phyloP scores from a whole-genome alignment of 2,113 vertebrate species.

The Eolophus roseicapilla region DNA sequence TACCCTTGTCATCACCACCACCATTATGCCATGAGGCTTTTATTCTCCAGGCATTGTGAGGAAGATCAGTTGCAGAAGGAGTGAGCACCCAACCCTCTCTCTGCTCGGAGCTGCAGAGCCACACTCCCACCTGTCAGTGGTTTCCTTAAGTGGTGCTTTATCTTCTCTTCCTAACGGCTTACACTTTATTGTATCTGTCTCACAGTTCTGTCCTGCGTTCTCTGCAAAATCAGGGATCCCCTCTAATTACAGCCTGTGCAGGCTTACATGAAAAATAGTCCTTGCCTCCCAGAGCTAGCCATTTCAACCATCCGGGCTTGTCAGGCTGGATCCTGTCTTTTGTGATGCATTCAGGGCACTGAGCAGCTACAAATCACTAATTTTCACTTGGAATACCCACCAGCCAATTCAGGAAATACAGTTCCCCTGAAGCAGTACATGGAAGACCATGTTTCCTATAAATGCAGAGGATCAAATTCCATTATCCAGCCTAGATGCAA shows the following conservation, averaged over 20 bases:
- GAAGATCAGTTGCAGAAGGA: conserved; percentile 3
- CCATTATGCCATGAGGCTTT: conserved; percentile 64
- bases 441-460: not conserved
- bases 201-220: not conserved
- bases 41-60: conserved; percentile 39
- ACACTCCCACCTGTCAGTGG: conserved; percentile 35
- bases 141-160: conserved; percentile 49
- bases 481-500: not conserved
- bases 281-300: not conserved
- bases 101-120: not conserved
- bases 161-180: conserved; percentile 32
- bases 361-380: not conserved
- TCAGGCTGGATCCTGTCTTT: not conserved
- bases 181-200: conserved; percentile 5
- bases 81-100: conserved; percentile 8
- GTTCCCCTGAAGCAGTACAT: not conserved
- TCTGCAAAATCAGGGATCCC: not conserved
- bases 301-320: not conserved
- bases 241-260: not conserved
- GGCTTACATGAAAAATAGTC: not conserved
- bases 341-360: not conserved
- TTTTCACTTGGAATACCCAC: not conserved
- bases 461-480: not conserved
- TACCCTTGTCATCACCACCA: conserved; percentile 72
- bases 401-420: not conserved